A percentile compares a stretch with the other conserved stretches of the same genome.
Conservation (phyloP, 2,113 vertebrate species). For the Dolichotis patagonum region DNA sequence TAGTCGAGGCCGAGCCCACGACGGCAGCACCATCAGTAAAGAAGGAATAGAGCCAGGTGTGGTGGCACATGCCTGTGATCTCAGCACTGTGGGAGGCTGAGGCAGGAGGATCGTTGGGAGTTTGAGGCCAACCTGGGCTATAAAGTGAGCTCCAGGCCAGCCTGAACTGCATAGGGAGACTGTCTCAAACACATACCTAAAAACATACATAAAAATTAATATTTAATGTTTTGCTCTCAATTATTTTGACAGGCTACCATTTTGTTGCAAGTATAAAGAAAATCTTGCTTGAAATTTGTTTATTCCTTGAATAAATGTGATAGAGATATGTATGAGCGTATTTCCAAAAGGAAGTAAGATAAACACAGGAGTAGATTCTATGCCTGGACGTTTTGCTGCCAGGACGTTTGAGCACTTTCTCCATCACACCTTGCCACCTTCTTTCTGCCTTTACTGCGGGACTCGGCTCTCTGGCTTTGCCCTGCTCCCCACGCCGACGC, state of each 20-base stretch:
- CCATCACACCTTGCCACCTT: background rate
- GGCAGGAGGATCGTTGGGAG: no score
- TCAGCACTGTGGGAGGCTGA: no score
- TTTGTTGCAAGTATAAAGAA: slow-evolving; percentile 36
- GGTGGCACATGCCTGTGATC: no score
- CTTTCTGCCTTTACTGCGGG: background rate
- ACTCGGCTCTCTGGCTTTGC: background rate
- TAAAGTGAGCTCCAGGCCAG: no score
- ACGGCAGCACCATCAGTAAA: accelerated
- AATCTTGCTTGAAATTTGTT: background rate
- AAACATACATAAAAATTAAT: background rate
- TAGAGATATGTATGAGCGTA: background rate
- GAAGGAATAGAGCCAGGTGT: background rate
- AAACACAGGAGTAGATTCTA: background rate
- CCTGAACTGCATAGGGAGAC: no score
- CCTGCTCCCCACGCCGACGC: background rate
- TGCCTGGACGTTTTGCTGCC: background rate
- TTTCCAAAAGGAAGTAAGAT: background rate
- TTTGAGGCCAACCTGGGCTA: no score
- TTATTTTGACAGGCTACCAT: background rate
- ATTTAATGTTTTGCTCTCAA: background rate
- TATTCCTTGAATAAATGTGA: background rate
- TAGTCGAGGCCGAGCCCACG: no score
- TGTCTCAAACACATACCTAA: no score
- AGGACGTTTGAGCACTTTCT: background rate